Base-by-base conservation (phyloP, 1,140 invertebrate species). In the Andricus grossulariae region DNA sequence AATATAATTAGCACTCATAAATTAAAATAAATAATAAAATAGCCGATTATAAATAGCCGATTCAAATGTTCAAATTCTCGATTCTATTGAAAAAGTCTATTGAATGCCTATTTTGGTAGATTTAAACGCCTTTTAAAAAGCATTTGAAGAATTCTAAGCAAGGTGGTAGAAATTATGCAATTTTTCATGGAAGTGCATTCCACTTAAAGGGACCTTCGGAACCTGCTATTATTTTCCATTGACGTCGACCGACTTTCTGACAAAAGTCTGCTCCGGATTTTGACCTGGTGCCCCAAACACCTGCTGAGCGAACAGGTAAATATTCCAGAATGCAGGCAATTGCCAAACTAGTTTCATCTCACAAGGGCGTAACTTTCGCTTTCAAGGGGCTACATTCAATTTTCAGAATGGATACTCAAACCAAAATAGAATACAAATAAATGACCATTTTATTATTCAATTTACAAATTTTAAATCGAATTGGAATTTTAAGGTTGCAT, bases 191-290 rank as follows among this genome's bases (percentile, higher is more conserved):
- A 60, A 60, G 39, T 15, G 13, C 21, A 66, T 66, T 66, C 60
- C 32, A 39, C 39, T 60, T 39, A 25, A 15, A 5, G 25, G 12
- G n/a, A 66, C 15, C 32, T 39, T 66, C 10, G n/a, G 15, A 1
- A n/a, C 60, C 60, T 39, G 25, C 12, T 25, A 39, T 66, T 66
- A 39, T 66, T 66, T 66, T n/a, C 60, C 45, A 66, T 66, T 66
- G 60, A 45, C 13, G 60, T 39, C n/a, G 25, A 39, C 25, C 13
- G 55, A 57, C 55, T 66, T 66, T 66, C 60, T 45, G 45, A 66
- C 60, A 66, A 66, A 15, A 66, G 60, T 45, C 39, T 66, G 60
- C 60, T 66, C 60, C 39, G 60, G 60, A 66, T 66, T 66, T 66
- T 66, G 60, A 66, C 60, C 60, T 66, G 32, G 25, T 66, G 60